Evolutionary conservation across 2,113 vertebrate genomes (phyloP), one percentile per base, ranked within the genome.

Genomic region (Serilophus lunatus): DNA sequence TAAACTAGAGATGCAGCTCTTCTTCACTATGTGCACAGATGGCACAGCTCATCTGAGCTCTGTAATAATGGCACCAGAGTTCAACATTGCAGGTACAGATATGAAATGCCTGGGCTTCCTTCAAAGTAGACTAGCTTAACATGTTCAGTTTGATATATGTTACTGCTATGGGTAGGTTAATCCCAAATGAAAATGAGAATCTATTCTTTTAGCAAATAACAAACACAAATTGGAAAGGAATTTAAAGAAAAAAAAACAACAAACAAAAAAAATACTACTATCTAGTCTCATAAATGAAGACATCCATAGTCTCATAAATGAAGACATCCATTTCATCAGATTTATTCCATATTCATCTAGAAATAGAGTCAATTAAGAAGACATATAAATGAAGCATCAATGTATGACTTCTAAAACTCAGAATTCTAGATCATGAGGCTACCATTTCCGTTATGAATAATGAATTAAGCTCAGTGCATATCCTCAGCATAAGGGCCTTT

Each of bases 121-220:
- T 79, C 36, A 38, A 26, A 75, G 22, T 2, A 85, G 28, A 12
- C 33, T 29, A 42, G 10, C 12, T 33, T 56, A 36, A 72, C 6
- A 35, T 25, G 8, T 24, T 56, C 4, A 3, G 16, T 60, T 64
- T 71, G 19, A 15, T 56, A 47, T 0, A 0, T 25, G 24, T 35
- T 68, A 56, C 24, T 59, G 15, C 10, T 23, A 45, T 9, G 12
- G 10, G 28, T 5, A 45, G 7, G 23, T 64, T 61, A 64, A 76
- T 22, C 7, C 17, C 31, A 77, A 69, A 74, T 0, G 1, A 82
- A 93, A 87, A 71, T 13, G 2, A 84, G 89, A 87, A 71, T 70
- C 10, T 33, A 9, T 23, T 49, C 15, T 40, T 82, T 29, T 75
- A 84, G 24, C 6, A 94, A 85, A 71, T 44, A 70, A 63, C 2